These are phyloP conservation scores for Bombus sibiricus DNA, from an alignment of 1,140 invertebrate genomes.

Conservation along the genomic window DNA sequence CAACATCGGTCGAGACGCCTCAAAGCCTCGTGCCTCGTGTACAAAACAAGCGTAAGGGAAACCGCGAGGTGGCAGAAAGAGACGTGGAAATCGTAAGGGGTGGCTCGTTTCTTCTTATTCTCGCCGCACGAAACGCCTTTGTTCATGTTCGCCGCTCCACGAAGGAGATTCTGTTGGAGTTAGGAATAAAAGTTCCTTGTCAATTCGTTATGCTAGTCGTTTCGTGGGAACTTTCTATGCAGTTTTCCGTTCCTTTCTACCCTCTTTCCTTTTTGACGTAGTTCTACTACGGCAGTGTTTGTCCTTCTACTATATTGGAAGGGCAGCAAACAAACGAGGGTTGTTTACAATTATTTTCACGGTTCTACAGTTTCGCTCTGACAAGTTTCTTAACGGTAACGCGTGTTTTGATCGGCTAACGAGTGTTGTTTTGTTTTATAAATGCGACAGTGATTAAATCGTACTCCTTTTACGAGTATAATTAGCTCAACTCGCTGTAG, in stretches of 20 bases:
- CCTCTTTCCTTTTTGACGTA: not conserved
- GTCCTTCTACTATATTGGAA: not conserved
- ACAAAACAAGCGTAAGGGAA: not conserved
- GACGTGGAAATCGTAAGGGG: not conserved
- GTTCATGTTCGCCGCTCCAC: not conserved
- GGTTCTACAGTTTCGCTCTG: not conserved
- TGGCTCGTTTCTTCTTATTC: not conserved
- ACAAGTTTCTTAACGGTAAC: no score
- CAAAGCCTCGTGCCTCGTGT: not conserved
- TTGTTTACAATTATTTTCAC: not conserved
- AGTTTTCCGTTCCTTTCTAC: not conserved
- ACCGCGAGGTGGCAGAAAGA: not conserved
- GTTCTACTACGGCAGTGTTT: not conserved
- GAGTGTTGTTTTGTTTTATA: not conserved
- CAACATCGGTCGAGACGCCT: not conserved
- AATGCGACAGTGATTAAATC: not conserved
- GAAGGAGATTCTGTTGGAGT: not conserved
- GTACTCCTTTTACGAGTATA: no score
- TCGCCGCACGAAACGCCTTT: not conserved
- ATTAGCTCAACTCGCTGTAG: no score
- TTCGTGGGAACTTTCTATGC: not conserved
- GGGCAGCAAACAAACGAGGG: not conserved
- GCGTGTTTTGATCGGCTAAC: not conserved
- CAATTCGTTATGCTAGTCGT: not conserved
- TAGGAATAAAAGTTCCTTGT: slow-evolving; percentile 14